Evolutionary conservation across 2,888 invertebrate genomes (phyloP).

Genomic region (Drosophila tripunctata): DNA sequence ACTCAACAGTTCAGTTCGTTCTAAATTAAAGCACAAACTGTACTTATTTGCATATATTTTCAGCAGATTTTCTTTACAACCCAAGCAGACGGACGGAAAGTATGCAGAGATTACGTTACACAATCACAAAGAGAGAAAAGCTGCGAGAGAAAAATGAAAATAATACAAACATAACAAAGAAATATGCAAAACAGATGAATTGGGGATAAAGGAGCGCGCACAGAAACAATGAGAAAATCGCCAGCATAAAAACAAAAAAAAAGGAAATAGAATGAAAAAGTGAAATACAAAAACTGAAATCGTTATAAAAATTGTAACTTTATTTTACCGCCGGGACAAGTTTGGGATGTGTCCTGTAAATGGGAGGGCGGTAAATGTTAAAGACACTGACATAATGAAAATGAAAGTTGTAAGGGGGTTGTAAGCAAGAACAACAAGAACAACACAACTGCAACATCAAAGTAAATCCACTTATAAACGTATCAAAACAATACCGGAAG

Average conservation of each 20-base stretch:
- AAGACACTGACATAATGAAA: conserved; percentile 59
- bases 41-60: conserved; percentile 74
- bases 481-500: conserved; percentile 42
- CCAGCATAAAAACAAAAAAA: conserved; percentile 14
- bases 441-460: conserved; percentile 12
- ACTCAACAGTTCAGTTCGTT: conserved; percentile 26
- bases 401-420: conserved; percentile 37
- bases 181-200: conserved; percentile 80
- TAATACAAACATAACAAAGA: conserved; percentile 75
- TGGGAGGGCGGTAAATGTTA: conserved; percentile 40
- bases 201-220: conserved; percentile 64
- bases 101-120: conserved; percentile 62
- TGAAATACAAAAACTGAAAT: conserved; percentile 44
- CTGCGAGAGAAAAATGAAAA: conserved; percentile 48
- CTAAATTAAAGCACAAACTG: conserved; percentile 54
- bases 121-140: conserved; percentile 47
- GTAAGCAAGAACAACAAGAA: conserved; percentile 1
- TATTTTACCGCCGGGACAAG: conserved; percentile 55
- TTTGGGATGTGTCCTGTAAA: conserved; percentile 28
- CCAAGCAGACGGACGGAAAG: conserved; percentile 14
- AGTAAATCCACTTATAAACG: conserved; percentile 47
- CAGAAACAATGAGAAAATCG: conserved; percentile 19
- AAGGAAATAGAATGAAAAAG: conserved; percentile 9
- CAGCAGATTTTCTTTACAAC: conserved; percentile 56
- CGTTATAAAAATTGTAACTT: conserved; percentile 66